phyloP scores from a whole-genome alignment of 1,140 invertebrate species.

The Drosophila auraria region DNA sequence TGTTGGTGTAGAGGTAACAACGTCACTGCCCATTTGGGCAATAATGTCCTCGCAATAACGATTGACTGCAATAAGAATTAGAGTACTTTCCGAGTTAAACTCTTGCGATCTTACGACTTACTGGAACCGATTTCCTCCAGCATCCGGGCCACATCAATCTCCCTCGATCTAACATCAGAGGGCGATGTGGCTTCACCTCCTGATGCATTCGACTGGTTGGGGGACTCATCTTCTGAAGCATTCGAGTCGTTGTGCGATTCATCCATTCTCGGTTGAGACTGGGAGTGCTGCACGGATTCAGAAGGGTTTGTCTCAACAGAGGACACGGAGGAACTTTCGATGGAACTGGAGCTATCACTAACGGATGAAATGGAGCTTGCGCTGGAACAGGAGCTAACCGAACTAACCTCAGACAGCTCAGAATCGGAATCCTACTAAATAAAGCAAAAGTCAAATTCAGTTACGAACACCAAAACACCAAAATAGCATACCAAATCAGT shows the following conservation, averaged over 20 bases:
- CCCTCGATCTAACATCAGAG: no score
- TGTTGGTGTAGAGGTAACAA: conserved; percentile 23
- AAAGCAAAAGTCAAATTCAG: not conserved
- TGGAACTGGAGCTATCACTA: not conserved
- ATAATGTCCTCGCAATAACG: conserved; percentile 23
- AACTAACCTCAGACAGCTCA: not conserved
- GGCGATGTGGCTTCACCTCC: not conserved
- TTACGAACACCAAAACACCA: not conserved
- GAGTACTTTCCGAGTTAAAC: not conserved
- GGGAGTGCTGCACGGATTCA: no score
- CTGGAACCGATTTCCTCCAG: conserved; percentile 34
- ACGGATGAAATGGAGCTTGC: not conserved
- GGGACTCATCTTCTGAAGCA: not conserved
- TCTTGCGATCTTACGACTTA: conserved; percentile 12
- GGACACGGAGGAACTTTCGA: not conserved
- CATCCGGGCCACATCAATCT: conserved; percentile 2
- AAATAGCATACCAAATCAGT: not conserved
- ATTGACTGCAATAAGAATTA: conserved; percentile 16
- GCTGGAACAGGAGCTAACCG: not conserved
- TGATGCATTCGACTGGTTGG: not conserved
- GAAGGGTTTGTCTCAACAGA: no score
- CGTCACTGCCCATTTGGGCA: not conserved
- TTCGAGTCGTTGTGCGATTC: not conserved
- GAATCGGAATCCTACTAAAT: not conserved
- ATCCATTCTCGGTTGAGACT: not conserved